phyloP scores from a whole-genome alignment of 2,888 invertebrate species.

The Creontiades dilutus region DNA sequence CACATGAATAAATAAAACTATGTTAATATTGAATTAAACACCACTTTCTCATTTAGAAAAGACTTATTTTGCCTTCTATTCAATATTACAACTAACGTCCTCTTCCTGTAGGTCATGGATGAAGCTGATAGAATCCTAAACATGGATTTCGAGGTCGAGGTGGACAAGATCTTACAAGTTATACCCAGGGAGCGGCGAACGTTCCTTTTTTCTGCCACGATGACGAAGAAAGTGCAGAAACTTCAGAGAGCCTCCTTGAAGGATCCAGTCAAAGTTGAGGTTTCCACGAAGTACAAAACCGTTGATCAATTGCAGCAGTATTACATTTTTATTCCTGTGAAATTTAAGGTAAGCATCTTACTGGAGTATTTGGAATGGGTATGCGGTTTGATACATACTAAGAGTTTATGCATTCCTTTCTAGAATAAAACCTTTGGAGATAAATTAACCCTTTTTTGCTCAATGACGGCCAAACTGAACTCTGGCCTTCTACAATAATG shows the following conservation, averaged over 20 bases:
- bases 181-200: slow-evolving; percentile 95
- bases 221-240: slow-evolving; percentile 98
- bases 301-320: slow-evolving; percentile 97
- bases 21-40: no score
- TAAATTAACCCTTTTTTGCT: no score
- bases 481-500: no score
- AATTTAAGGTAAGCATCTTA: slow-evolving; percentile 88
- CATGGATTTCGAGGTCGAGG: slow-evolving; percentile 99
- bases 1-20: no score
- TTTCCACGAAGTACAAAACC: slow-evolving; percentile 97
- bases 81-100: no score
- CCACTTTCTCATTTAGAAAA: no score
- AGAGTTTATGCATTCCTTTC: no score
- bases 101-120: slow-evolving; percentile 91
- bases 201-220: slow-evolving; percentile 98
- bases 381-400: no score
- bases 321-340: slow-evolving; percentile 96
- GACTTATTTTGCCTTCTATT: no score
- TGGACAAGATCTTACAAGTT: slow-evolving; percentile 95
- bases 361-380: no score
- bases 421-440: no score
- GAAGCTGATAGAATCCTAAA: slow-evolving; percentile 99
- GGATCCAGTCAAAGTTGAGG: slow-evolving; percentile 97
- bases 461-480: no score
- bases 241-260: slow-evolving; percentile 95